Base-by-base conservation (phyloP, 1,140 invertebrate genomes). In the Pseudomyrmex concolor region DNA sequence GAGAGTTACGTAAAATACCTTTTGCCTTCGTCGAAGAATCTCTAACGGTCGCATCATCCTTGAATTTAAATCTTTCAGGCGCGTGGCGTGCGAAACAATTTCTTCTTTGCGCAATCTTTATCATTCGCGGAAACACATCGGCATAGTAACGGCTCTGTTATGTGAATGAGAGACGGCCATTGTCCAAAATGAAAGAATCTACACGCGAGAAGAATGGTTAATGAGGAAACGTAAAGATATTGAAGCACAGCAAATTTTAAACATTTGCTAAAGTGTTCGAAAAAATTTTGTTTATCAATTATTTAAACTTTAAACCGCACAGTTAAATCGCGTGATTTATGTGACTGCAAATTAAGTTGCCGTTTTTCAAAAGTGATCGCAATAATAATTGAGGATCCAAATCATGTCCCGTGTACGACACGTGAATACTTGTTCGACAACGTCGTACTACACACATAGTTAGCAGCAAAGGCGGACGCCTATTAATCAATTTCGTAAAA, bases 1-100 rank as follows among this genome's bases (percentile, higher is more conserved):
- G 34, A 34, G 34, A 25, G 60, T 89, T 89, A 88, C 48, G 86
- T 89, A 88, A 88, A 34, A 34, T 34, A 34, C 4, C 64, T 86
- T 78, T 80, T 51, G 80, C 55, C 68, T 88, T 89, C 70, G 34
- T 34, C 34, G 80, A 62, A 57, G 63, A 89, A 68, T 43, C 77
- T 77, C 71, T 73, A 89, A 89, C 84, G 68, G 88, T 90, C 82
- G 84, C 50, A 34, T 19, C 34, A 91, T 92, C 89, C 90, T 91
- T 89, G 90, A 90, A 88, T 89, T 91, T 86, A 87, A 91, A 89
- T 88, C 74, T 68, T 86, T 70, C 43, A 67, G 85, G 67, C 91
- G 89, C 91, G 89, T 91, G 90, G 70, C 78, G 4, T 51, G 19
- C 19, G 63, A 68, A 74, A 78, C 43, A 72, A 85, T 43, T 71